These are phyloP conservation scores for Dendrolimus pini DNA, from an alignment of 2,888 invertebrate genomes.

Conservation along the genomic window DNA sequence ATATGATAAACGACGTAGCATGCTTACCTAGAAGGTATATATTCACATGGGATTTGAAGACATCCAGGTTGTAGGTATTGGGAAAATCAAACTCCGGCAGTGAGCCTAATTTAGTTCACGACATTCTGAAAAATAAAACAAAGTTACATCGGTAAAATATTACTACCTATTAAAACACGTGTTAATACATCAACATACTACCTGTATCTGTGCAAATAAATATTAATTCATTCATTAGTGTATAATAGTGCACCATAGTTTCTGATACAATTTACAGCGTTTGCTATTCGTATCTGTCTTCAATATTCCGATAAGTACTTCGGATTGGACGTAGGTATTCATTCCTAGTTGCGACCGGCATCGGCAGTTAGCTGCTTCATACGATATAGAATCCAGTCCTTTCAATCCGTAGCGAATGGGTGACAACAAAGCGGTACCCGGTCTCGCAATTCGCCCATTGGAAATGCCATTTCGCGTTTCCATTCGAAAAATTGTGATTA, in stretches of 20 bases:
- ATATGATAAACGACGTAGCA: no score
- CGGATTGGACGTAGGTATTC: slow-evolving; percentile 42
- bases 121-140: no score
- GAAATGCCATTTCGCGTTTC: slow-evolving; percentile 50
- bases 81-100: no score
- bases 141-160: no score
- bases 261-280: slow-evolving; percentile 10
- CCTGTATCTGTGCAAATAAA: no score
- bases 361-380: slow-evolving; percentile 45
- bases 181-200: no score
- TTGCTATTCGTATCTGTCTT: slow-evolving; percentile 21
- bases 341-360: slow-evolving; percentile 26
- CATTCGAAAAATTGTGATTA: slow-evolving; percentile 15
- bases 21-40: no score
- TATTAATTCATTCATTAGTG: no score
- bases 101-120: no score
- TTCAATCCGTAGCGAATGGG: slow-evolving; percentile 42
- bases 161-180: no score
- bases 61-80: no score
- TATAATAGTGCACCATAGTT: not conserved
- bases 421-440: slow-evolving; percentile 49
- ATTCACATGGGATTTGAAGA: no score
- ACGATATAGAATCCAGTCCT: slow-evolving; percentile 51
- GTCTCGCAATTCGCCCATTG: slow-evolving; percentile 44
- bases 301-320: slow-evolving; percentile 45